Base-by-base conservation (phyloP, 2,888 invertebrate species). In the Sphaeridia pumilis region DNA sequence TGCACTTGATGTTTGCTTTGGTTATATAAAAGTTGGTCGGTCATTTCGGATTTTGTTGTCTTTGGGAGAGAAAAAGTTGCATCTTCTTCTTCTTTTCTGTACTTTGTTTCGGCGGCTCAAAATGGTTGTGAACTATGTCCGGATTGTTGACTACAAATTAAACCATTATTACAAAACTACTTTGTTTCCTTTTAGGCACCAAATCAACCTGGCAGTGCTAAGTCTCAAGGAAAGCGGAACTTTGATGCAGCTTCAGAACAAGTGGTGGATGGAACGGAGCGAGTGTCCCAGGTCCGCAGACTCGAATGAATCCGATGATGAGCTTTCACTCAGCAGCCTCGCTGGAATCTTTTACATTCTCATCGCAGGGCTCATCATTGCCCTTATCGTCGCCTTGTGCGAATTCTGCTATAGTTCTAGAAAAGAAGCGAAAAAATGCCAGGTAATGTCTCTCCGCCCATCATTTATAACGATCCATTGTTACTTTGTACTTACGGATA, bases 271-370 rank as follows among this genome's bases (percentile, higher is more conserved):
- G 73, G 90, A 86, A 69, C 76, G 78, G 67, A 82, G 79, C 61
- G 84, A 82, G 71, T 64, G 64, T 51, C 58, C 56, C 46, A 48
- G 53, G 12, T 56, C 59, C 10, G 56, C 50, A 44, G 62, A 58
- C n/a, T 52, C 58, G 22, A 46, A 52, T 27, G 60, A 61, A 49
- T 48, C 58, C 31, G 64, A 64, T 52, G 87, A 87, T 66, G 92
- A 94, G 69, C 76, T 98, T 69, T 90, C 94, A 28, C 74, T 98
- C 58, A 89, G 88, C 70, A 95, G 97, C 76, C 93, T 98, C 41
- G 94, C 97, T n/a, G 97, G 98, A 36, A 88, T 97, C 69, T 98
- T 98, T 75, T 98, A 97, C 76, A 95, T 98, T 68, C 78, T 98
- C 56, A 89, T 95, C 67, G 92, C 87, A 26, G 97, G 97, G 36